phyloP scores from a whole-genome alignment of 1,140 invertebrate species.

The Macrocentrus cingulum region DNA sequence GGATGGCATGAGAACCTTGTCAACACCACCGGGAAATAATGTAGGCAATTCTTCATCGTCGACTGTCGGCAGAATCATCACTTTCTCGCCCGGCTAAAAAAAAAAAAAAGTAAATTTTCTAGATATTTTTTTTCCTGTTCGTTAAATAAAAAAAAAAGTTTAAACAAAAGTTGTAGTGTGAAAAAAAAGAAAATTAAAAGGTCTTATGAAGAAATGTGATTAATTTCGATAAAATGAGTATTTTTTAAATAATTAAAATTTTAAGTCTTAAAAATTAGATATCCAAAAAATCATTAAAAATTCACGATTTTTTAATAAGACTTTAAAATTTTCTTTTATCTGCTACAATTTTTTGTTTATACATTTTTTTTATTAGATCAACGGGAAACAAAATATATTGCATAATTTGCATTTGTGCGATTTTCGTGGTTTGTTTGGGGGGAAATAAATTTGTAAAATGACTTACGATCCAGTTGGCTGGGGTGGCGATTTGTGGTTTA shows the following conservation, averaged over 20 bases:
- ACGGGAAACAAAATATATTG: no score
- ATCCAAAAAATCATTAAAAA: no score
- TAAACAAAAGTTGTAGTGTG: no score
- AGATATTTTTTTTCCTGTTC: no score
- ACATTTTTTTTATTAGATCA: slow-evolving; percentile 5
- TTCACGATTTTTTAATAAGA: background rate
- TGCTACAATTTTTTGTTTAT: background rate
- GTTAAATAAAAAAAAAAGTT: no score
- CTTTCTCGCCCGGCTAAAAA: slow-evolving; percentile 72
- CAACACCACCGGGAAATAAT: slow-evolving; percentile 74
- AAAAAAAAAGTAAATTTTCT: no score
- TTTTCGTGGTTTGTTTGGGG: slow-evolving; percentile 6
- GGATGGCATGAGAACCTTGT: slow-evolving; percentile 73
- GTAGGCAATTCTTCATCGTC: slow-evolving; percentile 69
- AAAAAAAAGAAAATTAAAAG: no score
- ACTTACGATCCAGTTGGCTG: slow-evolving; percentile 83
- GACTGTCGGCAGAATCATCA: slow-evolving; percentile 80
- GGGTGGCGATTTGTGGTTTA: slow-evolving; percentile 75
- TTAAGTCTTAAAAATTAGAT: no score
- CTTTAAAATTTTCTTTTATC: background rate
- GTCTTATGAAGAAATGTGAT: no score
- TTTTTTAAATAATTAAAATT: no score
- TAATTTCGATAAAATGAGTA: no score
- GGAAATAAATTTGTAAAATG: background rate
- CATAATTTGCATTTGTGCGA: no score